Base-by-base conservation (phyloP, 2,888 invertebrate species). In the Drosophila rellima region DNA sequence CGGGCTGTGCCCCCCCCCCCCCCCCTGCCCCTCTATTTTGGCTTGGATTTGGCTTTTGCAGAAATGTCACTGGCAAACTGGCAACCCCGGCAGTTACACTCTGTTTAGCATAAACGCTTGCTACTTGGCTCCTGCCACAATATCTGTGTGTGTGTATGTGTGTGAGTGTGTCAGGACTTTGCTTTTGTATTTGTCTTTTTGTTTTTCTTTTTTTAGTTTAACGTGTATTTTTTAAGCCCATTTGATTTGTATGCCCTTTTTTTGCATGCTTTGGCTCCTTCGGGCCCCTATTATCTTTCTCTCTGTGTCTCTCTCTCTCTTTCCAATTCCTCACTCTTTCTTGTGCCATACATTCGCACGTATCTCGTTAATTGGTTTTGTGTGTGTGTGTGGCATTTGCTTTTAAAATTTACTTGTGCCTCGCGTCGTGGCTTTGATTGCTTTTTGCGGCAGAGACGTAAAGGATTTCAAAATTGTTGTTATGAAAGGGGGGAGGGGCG, bases 51-150 rank as follows among this genome's bases (percentile, higher is more conserved):
- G 77, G 80, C 77, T 80, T 80, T 77, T 86, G 86, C 84, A 88
- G 86, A 84, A 80, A 85, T 88, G 88, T 85, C 83, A 86, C 88
- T 78, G 83, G 70, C 76, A 76, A 79, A 79, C 69, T 88, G 86
- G 88, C 88, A 82, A 88, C 88, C 89, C 83, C 86, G 82, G 83
- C 86, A 89, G 88, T 88, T 88, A 88, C 88, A 88, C 89, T 88
- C 88, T 87, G 87, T 83, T 89, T 88, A 88, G 85, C 88, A 88
- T 85, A 89, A 87, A 82, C 85, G 86, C 78, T 89, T 89, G 89
- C 89, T 88, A 88, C 85, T 85, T 88, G 84, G 82, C 87, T 88
- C 83, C 80, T 76, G 75, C 72, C 76, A 78, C 51, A 31, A 45
- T 35, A 42, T 45, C 23, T 44, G 18, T 59, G 37, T 62, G 40